phyloP scores from a whole-genome alignment of 2,888 invertebrate species.

The Dolomedes plantarius region DNA sequence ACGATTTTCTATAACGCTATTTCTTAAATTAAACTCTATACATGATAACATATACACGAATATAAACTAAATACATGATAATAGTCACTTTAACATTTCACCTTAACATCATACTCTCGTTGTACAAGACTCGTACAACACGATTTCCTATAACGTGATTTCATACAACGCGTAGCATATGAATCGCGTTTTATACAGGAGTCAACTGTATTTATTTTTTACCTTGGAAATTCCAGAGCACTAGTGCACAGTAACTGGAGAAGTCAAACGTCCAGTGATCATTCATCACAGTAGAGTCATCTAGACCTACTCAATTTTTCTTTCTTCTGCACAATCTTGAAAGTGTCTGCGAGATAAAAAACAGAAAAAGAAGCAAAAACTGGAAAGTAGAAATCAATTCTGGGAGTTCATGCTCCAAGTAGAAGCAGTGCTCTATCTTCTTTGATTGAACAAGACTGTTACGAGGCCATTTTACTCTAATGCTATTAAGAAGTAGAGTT shows the following conservation, averaged over 20 bases:
- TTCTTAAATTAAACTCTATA: too few relatives aligned
- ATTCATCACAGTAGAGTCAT: conserved; percentile 2
- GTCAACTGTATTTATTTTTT: too few relatives aligned
- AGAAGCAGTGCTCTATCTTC: conserved; percentile 6
- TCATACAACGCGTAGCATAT: too few relatives aligned
- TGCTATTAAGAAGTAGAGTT: background rate
- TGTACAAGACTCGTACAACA: too few relatives aligned
- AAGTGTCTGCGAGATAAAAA: background rate
- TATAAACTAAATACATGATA: too few relatives aligned
- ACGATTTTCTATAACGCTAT: too few relatives aligned
- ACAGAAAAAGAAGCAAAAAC: background rate
- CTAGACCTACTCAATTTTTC: background rate
- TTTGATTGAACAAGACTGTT: background rate
- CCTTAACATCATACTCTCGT: too few relatives aligned
- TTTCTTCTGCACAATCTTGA: conserved; percentile 15
- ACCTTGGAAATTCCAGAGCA: background rate
- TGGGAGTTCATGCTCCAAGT: conserved; percentile 5
- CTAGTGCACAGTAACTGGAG: background rate
- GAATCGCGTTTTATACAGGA: too few relatives aligned
- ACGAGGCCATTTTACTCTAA: conserved; percentile 12
- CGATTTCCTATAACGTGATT: too few relatives aligned
- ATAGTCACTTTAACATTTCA: too few relatives aligned
- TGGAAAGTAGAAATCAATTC: conserved; percentile 10
- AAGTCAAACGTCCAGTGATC: background rate
- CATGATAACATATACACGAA: too few relatives aligned